Evolutionary conservation across 35 echinoderm and acorn worm genomes (phyloP).

Genomic region (Apostichopus californicus): DNA sequence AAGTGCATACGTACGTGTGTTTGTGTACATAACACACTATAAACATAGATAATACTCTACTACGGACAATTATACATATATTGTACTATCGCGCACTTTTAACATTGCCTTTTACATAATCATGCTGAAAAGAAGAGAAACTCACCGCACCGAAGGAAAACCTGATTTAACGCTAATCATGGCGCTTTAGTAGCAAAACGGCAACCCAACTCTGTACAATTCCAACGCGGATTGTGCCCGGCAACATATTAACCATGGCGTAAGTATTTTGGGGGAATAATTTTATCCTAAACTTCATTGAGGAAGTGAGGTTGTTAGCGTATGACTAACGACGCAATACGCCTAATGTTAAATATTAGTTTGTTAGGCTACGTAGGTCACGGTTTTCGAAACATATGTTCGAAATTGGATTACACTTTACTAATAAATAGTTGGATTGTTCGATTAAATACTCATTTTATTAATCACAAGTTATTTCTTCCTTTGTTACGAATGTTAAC

Average conservation of each 20-base stretch:
- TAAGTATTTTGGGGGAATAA: slow-evolving; percentile 1
- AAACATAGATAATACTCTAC: too few species aligned
- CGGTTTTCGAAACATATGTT: too few species aligned
- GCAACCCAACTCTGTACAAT: slow-evolving; percentile 35
- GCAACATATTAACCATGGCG: slow-evolving; percentile 49
- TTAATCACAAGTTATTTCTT: too few species aligned
- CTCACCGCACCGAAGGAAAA: slow-evolving; percentile 36
- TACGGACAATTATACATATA: too few species aligned
- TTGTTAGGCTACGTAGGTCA: too few species aligned
- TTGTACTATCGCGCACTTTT: too few species aligned
- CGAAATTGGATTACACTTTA: too few species aligned
- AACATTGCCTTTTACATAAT: not conserved
- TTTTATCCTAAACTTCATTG: not conserved
- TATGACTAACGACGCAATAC: not conserved
- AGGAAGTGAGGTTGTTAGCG: not conserved
- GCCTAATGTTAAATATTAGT: too few species aligned
- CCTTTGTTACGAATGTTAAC: too few species aligned
- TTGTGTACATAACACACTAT: not conserved
- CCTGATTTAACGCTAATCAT: slow-evolving; percentile 52
- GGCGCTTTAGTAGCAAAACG: slow-evolving; percentile 38
- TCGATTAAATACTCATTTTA: too few species aligned
- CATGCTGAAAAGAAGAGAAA: slow-evolving; percentile 43
- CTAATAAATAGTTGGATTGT: too few species aligned
- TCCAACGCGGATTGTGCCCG: slow-evolving; percentile 47
- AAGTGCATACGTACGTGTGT: not conserved